Evolutionary conservation across 2,797 vertebrate species (phyloP), one percentile per base, ranked within the genome.

Genomic region (Atherinosoma microstoma): DNA sequence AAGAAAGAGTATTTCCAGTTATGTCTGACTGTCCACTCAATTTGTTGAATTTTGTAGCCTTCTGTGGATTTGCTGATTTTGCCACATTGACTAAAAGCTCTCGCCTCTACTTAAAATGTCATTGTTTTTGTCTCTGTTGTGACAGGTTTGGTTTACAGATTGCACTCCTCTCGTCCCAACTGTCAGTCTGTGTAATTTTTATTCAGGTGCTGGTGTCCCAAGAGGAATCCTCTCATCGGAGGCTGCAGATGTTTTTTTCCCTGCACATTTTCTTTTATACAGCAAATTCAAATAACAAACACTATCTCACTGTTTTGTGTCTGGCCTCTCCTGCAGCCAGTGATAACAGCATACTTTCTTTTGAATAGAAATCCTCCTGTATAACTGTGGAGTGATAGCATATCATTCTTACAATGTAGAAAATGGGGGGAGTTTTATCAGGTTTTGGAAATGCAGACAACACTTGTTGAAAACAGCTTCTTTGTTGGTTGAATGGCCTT

Each of bases 171-270:
- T 78, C 49, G n/a, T 60, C 80, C 85, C 78, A 65, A 20, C 73
- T 91, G 87, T 82, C 84, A 83, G 68, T 22, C 65, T 70, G 51
- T 63, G 82, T 71, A 70, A 79, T 90, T 89, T 80, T 83, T 86
- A 86, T 86, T 88, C 86, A 79, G 79, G 80, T 88, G 82, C 75
- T 76, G 71, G 59, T 22, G 68, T 84, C 81, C 71, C 78, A 20
- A 64, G 87, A 82, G 85, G 84, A 87, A 84, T 82, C 64, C 36
- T 77, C 68, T 82, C 67, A 77, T 73, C 62, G 16, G 64, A 76
- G 64, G 64, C 72, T 59, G 72, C 85, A 75, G 47, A 64, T 68
- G 66, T 68, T 82, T 78, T 85, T 47, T 0, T 3, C 5, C 67
- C 64, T 73, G 76, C 66, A 49, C n/a, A 58, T 27, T 65, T 67